phyloP scores from a whole-genome alignment of 2,888 invertebrate species.

The Xanthorhoe spadicearia region DNA sequence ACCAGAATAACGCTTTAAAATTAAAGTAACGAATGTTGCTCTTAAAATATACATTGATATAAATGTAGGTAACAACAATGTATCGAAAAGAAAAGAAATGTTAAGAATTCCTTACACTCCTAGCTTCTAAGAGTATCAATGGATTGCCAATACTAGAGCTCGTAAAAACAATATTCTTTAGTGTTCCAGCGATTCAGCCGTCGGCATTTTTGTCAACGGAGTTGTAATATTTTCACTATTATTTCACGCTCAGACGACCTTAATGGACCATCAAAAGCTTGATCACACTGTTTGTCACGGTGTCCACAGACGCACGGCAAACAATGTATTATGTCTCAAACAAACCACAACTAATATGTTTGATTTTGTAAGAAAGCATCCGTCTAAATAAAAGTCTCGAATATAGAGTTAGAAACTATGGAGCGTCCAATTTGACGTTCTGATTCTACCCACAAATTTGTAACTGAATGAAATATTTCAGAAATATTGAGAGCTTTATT shows the following conservation, averaged over 20 bases:
- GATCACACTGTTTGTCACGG: conserved; percentile 50
- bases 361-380: background rate
- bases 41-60: too few relatives aligned
- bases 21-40: too few relatives aligned
- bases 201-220: conserved; percentile 46
- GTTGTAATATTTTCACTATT: conserved; percentile 54
- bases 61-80: too few relatives aligned
- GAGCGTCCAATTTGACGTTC: conserved; percentile 42
- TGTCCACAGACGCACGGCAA: conserved; percentile 35
- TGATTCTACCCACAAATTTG: conserved; percentile 14
- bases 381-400: conserved; percentile 9
- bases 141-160: conserved; percentile 28
- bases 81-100: too few relatives aligned
- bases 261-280: conserved; percentile 63
- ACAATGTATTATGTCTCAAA: conserved; percentile 8
- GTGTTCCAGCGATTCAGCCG: conserved; percentile 30
- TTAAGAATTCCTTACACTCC: too few relatives aligned
- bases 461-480: conserved; percentile 30
- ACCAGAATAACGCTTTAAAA: background rate
- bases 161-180: conserved; percentile 31
- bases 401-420: conserved; percentile 48
- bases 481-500: conserved; percentile 15
- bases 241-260: conserved; percentile 61
- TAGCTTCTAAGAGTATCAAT: background rate
- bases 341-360: background rate